Evolutionary conservation across 2,888 invertebrate species (phyloP).

Genomic region (Acleris laterana): DNA sequence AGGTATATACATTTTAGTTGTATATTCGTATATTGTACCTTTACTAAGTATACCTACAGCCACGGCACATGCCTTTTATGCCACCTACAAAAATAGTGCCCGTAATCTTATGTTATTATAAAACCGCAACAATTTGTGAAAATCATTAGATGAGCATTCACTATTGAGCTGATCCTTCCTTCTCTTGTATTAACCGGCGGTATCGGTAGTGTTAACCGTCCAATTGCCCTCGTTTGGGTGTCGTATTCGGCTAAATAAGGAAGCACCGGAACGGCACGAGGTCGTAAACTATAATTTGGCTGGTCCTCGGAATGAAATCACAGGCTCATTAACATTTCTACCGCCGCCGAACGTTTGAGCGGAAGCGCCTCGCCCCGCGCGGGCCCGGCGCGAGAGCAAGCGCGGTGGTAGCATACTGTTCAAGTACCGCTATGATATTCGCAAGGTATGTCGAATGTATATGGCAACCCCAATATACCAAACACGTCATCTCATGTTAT

Average conservation of each 20-base stretch:
- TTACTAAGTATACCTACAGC: too few species aligned
- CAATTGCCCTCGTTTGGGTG: conserved; percentile 27
- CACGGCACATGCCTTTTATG: too few species aligned
- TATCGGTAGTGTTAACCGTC: conserved; percentile 9
- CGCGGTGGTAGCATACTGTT: conserved; percentile 39
- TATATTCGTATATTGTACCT: too few species aligned
- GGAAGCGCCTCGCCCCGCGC: conserved; percentile 50
- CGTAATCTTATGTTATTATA: too few species aligned
- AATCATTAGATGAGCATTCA: too few species aligned
- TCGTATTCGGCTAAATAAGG: conserved; percentile 24
- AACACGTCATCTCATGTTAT: conserved; percentile 3
- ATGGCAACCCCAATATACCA: conserved; percentile 14
- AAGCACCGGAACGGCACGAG: conserved; percentile 37
- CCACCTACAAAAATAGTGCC: too few species aligned
- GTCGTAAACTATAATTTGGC: conserved; percentile 51
- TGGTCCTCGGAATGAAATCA: conserved; percentile 51
- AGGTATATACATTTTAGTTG: too few species aligned
- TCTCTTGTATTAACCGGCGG: background rate
- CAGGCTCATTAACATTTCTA: conserved; percentile 56
- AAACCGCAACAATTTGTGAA: too few species aligned
- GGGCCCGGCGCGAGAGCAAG: conserved; percentile 45
- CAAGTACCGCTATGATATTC: conserved; percentile 39
- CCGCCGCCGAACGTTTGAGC: conserved; percentile 48
- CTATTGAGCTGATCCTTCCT: background rate
- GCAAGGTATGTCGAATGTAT: conserved; percentile 25